Evolutionary conservation across 2,113 vertebrate genomes (phyloP).

Genomic region (Dicerorhinus sumatrensis): DNA sequence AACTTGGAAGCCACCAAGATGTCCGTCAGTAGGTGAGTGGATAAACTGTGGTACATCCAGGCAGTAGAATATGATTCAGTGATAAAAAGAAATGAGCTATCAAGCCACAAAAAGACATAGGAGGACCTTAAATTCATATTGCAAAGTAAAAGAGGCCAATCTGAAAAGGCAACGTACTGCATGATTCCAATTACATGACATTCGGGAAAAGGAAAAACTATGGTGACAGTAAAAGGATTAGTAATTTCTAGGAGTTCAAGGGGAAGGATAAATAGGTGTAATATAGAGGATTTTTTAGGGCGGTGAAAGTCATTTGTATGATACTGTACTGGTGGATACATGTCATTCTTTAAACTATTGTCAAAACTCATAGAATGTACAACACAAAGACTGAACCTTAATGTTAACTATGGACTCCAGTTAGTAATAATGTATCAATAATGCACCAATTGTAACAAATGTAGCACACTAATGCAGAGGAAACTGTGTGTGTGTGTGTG

Average conservation of each 20-base stretch:
- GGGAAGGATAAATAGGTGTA: not conserved
- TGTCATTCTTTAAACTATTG: not conserved
- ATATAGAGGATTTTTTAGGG: not conserved
- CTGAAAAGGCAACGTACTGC: not conserved
- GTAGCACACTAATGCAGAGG: not conserved
- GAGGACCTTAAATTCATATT: not conserved
- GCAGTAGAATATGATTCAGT: not conserved
- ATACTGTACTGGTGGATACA: not conserved
- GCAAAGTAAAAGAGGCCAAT: not conserved
- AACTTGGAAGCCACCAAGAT: not conserved
- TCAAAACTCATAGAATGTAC: not conserved
- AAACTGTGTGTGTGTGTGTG: not conserved
- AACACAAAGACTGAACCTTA: not conserved
- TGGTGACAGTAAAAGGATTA: not conserved
- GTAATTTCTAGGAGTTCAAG: not conserved
- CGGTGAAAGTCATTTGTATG: not conserved
- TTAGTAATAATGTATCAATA: not conserved
- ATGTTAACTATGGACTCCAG: not conserved
- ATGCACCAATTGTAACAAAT: not conserved
- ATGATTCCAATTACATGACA: not conserved
- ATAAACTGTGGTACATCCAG: not conserved
- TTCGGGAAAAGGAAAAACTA: not conserved
- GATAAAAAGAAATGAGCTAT: not conserved
- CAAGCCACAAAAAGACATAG: not conserved
- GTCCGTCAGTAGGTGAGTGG: not conserved